Evolutionary conservation across 2,797 vertebrate species (phyloP), one percentile per base, ranked within the genome.

Genomic region (Amniataba percoides): DNA sequence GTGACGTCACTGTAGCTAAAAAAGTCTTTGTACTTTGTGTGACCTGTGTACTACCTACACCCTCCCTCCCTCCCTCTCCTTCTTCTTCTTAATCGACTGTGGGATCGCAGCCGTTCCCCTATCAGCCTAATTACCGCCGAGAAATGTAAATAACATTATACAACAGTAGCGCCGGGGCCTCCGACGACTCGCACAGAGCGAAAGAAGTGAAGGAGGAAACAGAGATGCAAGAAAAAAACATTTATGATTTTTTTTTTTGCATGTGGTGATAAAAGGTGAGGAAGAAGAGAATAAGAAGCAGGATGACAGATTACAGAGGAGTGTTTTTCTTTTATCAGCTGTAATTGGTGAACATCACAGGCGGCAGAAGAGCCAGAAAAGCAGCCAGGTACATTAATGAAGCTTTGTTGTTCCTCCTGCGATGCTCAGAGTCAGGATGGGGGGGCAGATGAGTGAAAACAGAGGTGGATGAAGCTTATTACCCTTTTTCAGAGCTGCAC

Each of bases 71-170:
- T 18, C 27, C 67, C 14, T 48, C 25, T 69, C 34, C 52, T 18
- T 4, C 39, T 71, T 19, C 89, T 93, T 79, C 64, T 64, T 96
- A 96, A 97, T 97, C 96, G 94, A 88, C 95, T 93, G 93, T 91
- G 95, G 95, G 95, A 97, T 96, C 95, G 80, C 77, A 93, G 95
- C 93, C 82, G 92, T 95, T 93, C 95, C 95, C 95, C 95, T 96
- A 96, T 95, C 91, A 7, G 93, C 94, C 92, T 96, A 97, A 97
- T 97, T 96, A 95, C 93, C 91, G 81, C 89, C 69, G 88, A 88
- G 95, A 96, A 96, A 97, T 96, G 94, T 88, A 93, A 96, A 96
- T 94, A 95, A 94, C 93, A 89, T 96, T 97, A 96, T 95, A 93
- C 95, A 97, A 96, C 89, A 72, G 88, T 82, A 92, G 91, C 87